Conservation (phyloP, 2,888 invertebrate species). For the Entomobrya multifasciata region DNA sequence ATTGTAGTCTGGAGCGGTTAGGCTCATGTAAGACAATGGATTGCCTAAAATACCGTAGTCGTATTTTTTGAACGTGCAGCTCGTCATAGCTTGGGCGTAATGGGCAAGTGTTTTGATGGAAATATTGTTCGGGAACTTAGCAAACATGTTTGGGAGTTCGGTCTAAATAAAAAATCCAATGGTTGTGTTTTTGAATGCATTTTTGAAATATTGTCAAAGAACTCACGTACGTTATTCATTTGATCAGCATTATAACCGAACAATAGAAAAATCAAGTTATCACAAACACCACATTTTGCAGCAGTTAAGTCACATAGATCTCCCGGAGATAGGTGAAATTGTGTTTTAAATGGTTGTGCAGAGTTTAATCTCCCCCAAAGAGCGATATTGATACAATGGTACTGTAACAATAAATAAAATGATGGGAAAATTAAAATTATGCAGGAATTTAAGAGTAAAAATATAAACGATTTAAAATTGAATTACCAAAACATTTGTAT, state of each 20-base stretch:
- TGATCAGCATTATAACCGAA: slow-evolving; percentile 44
- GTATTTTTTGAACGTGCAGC: slow-evolving; percentile 40
- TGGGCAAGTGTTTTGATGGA: slow-evolving; percentile 5
- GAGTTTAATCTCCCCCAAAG: too few species aligned
- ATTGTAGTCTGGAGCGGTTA: not conserved
- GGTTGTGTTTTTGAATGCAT: not conserved
- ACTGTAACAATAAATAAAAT: too few species aligned
- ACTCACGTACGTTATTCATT: slow-evolving; percentile 42
- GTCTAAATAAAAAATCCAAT: slow-evolving; percentile 9
- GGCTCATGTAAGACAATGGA: not conserved
- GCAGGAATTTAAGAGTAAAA: too few species aligned
- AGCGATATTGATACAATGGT: too few species aligned
- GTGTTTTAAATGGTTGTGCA: too few species aligned
- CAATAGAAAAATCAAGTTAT: slow-evolving; percentile 39
- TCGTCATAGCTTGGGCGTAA: not conserved
- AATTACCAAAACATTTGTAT: too few species aligned
- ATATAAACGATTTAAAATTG: too few species aligned
- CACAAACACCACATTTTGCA: slow-evolving; percentile 40
- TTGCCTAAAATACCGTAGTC: slow-evolving; percentile 9
- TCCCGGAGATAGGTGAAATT: not conserved
- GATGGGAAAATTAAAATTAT: too few species aligned
- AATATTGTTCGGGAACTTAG: slow-evolving; percentile 5
- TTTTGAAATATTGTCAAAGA: too few species aligned
- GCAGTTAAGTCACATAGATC: slow-evolving; percentile 12
- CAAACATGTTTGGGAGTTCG: slow-evolving; percentile 30